Evolutionary conservation across 64 coral and sea anemone genomes (phyloP).

Genomic region (Acropora yongei): DNA sequence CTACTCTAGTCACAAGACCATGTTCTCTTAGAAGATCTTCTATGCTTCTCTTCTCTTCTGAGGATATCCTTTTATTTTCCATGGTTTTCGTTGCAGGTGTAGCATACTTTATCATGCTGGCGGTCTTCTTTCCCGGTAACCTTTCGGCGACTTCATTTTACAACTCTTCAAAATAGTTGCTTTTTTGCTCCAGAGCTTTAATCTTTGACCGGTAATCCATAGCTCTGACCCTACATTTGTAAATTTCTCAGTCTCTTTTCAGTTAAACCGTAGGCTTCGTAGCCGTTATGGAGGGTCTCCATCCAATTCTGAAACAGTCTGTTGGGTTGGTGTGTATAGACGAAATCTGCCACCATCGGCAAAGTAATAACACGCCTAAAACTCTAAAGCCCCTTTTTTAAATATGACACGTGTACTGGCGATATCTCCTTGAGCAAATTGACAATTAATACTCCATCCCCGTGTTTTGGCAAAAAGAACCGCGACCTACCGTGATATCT

Average conservation of each 20-base stretch:
- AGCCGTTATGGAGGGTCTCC: not conserved
- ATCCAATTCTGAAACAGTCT: no score
- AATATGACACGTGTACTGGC: no score
- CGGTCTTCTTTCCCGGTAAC: constrained; percentile 33
- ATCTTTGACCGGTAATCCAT: constrained; percentile 29
- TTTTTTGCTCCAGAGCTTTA: constrained; percentile 54
- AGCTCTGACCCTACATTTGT: constrained; percentile 19
- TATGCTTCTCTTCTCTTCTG: constrained; percentile 48
- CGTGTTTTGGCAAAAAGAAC: not conserved
- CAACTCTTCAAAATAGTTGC: constrained; percentile 38
- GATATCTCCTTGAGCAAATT: no score
- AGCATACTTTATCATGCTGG: constrained; percentile 44
- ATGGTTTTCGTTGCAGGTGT: constrained; percentile 56
- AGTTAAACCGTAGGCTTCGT: constrained; percentile 48
- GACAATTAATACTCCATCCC: no score
- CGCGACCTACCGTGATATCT: not conserved
- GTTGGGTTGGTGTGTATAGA: no score
- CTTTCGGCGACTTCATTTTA: constrained; percentile 57
- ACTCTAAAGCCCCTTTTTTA: no score
- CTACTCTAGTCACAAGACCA: constrained; percentile 47
- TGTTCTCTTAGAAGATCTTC: constrained; percentile 59
- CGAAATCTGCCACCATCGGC: no score
- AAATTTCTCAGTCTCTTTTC: constrained; percentile 56
- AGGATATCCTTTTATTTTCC: constrained; percentile 46
- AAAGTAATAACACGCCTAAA: no score